A percentile compares a stretch with the other conserved stretches of the same genome.
phyloP scores from a whole-genome alignment of 2,797 vertebrate genomes.

The Myotis vivesi region DNA sequence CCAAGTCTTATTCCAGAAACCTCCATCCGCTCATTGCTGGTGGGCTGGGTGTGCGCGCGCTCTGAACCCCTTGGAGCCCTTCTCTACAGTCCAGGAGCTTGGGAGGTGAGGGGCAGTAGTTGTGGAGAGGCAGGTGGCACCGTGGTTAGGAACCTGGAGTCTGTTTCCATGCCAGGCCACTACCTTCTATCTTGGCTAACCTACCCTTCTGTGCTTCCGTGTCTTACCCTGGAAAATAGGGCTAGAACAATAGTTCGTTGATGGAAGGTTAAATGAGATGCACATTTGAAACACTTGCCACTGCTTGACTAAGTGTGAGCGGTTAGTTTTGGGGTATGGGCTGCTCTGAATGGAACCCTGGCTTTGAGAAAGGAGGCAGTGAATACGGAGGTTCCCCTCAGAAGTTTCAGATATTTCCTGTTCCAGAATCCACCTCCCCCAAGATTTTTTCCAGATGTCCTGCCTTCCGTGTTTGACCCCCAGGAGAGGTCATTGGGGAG shows the following conservation, averaged over 20 bases:
- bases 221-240: neutral
- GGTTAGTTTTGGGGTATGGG: rapidly evolving
- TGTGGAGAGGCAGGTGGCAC: neutral
- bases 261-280: neutral
- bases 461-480: neutral
- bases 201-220: neutral
- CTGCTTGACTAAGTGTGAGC: neutral
- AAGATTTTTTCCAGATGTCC: neutral
- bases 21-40: neutral
- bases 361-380: neutral
- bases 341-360: neutral
- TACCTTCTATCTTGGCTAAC: neutral
- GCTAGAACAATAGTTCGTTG: neutral
- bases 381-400: neutral
- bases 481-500: neutral
- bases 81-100: neutral
- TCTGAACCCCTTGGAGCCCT: neutral
- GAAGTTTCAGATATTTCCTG: neutral
- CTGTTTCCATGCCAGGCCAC: neutral
- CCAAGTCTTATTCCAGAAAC: neutral
- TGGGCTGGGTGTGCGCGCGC: neutral
- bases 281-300: neutral
- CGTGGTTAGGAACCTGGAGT: neutral
- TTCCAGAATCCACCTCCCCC: neutral
- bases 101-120: neutral